Base-by-base conservation (phyloP, 2,113 vertebrate species). In the Mesitornis unicolor region DNA sequence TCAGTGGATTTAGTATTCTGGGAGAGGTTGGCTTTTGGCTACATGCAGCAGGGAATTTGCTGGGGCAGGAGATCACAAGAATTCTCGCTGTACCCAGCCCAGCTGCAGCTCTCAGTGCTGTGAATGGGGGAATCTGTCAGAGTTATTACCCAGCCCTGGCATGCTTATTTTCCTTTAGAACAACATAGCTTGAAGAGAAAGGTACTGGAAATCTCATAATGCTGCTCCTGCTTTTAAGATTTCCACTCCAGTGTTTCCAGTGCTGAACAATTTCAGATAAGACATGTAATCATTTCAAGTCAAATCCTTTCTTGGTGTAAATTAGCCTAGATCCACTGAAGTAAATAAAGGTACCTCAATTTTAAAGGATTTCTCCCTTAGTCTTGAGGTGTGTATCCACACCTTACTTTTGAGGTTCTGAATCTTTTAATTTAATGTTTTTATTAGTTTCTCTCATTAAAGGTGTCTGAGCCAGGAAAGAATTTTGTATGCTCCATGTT, bases 1-100 rank as follows among this genome's bases (percentile, higher is more conserved):
- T 93, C 94, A 93, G 94, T 95, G 96, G 93, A 93, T 96, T 98
- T 97, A 94, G 93, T 95, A 95, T 97, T 96, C 96, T 51, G 57
- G 75, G 63, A 95, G 93, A 94, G 47, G 61, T 33, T 80, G 90
- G 70, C 71, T 87, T 91, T 94, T 96, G 80, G 84, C 91, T 85
- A 25, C 75, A 53, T 70, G 48, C 53, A 4, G 89, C 11, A 4
- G 84, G 35, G 74, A 84, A 64, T 96, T 95, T 8, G 4, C 70
- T 69, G 83, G 78, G 73, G 88, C 61, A 71, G 86, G 84, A 89
- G 83, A 93, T 86, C 93, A 84, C 68, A 89, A 54, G 86, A 84
- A 80, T 93, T 61, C 59, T 81, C 22, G 4, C 68, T 74, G 50
- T 54, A 74, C 31, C 42, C 79, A 77, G 87, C 74, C 65, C 67